Conservation (phyloP, 1,140 invertebrate genomes). For the Colletes latitarsis region DNA sequence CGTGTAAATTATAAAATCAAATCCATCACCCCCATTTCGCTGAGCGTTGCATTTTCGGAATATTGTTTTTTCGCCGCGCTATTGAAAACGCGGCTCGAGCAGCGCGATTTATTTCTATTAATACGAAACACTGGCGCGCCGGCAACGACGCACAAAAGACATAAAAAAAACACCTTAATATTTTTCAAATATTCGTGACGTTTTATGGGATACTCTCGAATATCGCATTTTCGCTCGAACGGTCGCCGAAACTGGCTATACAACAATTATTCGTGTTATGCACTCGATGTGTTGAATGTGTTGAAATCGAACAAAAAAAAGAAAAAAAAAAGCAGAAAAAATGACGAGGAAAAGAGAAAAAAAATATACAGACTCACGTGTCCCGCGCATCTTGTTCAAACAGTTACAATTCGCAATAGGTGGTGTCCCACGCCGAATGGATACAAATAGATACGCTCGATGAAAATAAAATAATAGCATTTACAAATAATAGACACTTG, state of each 20-base stretch:
- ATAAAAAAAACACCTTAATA: slow-evolving; percentile 47
- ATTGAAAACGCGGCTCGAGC: slow-evolving; percentile 10
- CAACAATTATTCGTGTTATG: slow-evolving; percentile 47
- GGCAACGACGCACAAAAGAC: slow-evolving; percentile 6
- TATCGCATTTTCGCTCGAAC: slow-evolving; percentile 45
- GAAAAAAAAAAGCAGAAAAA: not conserved
- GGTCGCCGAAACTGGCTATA: slow-evolving; percentile 46
- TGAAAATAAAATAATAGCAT: slow-evolving; percentile 48
- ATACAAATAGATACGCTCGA: slow-evolving; percentile 39
- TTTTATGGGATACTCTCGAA: slow-evolving; percentile 46
- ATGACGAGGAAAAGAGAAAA: not conserved
- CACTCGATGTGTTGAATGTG: slow-evolving; percentile 34
- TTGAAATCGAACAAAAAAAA: slow-evolving; percentile 23
- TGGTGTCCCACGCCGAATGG: slow-evolving; percentile 35
- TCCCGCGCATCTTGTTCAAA: slow-evolving; percentile 45
- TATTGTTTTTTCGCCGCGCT: slow-evolving; percentile 20
- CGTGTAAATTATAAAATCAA: slow-evolving; percentile 23
- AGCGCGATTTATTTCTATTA: slow-evolving; percentile 45
- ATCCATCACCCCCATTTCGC: slow-evolving; percentile 24
- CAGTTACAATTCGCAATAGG: slow-evolving; percentile 47
- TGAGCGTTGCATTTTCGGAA: slow-evolving; percentile 34
- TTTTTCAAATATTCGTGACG: slow-evolving; percentile 47
- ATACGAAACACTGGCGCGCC: not conserved
- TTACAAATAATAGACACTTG: slow-evolving; percentile 42
- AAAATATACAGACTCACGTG: slow-evolving; percentile 31